These are phyloP conservation scores for Galemys pyrenaicus DNA, from an alignment of 2,113 vertebrate species.

Conservation along the genomic window DNA sequence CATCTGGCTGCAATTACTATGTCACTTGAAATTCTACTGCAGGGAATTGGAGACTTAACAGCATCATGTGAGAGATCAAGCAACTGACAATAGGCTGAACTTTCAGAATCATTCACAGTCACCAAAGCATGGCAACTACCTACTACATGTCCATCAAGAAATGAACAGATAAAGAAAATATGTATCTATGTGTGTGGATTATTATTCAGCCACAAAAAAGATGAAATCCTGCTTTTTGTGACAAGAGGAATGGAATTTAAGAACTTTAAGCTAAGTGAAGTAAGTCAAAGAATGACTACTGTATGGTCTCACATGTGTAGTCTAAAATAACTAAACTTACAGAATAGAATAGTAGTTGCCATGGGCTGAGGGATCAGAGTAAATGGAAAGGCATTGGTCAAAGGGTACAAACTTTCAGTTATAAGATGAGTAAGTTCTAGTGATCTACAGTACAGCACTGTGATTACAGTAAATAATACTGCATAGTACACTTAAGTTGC, in stretches of 20 bases:
- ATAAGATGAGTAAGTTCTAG: background rate
- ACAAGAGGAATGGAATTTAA: too few relatives aligned
- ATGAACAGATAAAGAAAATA: background rate
- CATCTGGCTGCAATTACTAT: background rate
- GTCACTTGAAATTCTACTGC: background rate
- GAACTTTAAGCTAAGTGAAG: too few relatives aligned
- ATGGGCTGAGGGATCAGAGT: background rate
- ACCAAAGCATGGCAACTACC: background rate
- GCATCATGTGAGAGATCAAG: background rate
- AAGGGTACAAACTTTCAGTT: background rate
- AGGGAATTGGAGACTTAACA: background rate
- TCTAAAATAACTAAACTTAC: background rate
- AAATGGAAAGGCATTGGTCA: background rate
- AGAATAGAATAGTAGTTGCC: background rate
- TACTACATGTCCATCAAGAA: background rate
- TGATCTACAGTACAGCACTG: background rate
- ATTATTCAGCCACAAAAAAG: background rate
- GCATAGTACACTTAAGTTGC: too few relatives aligned
- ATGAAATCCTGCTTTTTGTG: too few relatives aligned
- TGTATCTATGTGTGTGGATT: background rate
- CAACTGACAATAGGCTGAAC: background rate
- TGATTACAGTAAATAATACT: too few relatives aligned
- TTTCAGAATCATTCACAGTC: background rate
- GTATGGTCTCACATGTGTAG: too few relatives aligned
- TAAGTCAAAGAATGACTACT: too few relatives aligned